These are phyloP conservation scores for Bradypodion ventrale DNA, from an alignment of 2,797 vertebrate species.

Conservation along the genomic window DNA sequence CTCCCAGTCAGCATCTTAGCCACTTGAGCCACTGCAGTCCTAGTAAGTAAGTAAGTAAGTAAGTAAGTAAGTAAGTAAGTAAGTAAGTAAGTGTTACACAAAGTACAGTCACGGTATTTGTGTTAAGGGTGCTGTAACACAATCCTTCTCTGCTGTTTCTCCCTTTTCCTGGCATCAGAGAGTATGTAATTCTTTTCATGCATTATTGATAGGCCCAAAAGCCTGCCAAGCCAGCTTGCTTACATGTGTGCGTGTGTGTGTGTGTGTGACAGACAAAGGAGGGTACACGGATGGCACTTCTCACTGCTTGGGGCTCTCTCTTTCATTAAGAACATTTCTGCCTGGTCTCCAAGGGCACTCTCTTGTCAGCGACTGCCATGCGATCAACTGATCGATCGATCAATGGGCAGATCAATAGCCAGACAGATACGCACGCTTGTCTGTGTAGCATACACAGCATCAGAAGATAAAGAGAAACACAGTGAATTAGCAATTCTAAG, in stretches of 20 bases:
- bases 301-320: conserved; percentile 69
- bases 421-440: background rate
- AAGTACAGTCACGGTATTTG: conserved; percentile 6
- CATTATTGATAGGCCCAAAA: conserved; percentile 82
- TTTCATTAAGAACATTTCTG: conserved; percentile 74
- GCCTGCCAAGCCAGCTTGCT: conserved; percentile 75
- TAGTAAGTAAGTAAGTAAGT: conserved; percentile 3
- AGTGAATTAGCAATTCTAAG: background rate
- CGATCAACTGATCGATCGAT: too few relatives aligned
- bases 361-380: conserved; percentile 67
- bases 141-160: conserved; percentile 41
- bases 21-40: too few relatives aligned
- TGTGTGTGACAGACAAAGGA: conserved; percentile 74
- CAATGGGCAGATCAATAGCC: too few relatives aligned
- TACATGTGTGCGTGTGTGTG: too few relatives aligned
- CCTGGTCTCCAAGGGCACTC: conserved; percentile 72
- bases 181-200: conserved; percentile 74
- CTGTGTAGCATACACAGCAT: background rate
- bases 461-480: background rate
- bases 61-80: background rate
- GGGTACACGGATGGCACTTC: conserved; percentile 73
- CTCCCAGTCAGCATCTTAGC: too few relatives aligned
- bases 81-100: background rate
- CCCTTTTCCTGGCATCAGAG: conserved; percentile 70
- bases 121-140: conserved; percentile 55